Evolutionary conservation across 2,113 vertebrate genomes (phyloP), one percentile per base, ranked within the genome.

Genomic region (Setophaga coronata): DNA sequence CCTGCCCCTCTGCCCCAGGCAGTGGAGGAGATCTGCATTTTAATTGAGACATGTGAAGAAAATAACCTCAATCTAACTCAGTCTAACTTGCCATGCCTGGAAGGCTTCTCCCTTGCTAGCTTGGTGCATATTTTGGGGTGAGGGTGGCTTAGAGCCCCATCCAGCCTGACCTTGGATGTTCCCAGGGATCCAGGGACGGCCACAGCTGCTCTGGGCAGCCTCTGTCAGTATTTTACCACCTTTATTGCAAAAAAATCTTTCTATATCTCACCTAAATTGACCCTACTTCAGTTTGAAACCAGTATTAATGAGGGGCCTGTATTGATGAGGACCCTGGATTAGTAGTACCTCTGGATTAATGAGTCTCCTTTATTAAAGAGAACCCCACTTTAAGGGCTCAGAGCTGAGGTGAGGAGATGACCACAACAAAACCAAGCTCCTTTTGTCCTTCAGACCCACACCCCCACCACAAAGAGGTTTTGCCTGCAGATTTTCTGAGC

Each of bases 21-120:
- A 42, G 3, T n/a, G 64, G 29, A 74, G 54, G 58, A 93, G 31
- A 96, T 96, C 96, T 95, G 47, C 96, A 97, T 91, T 95, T 95
- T 95, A 97, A 97, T 96, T 95, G 89, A 96, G 95, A 94, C 67
- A 43, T 69, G 78, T 40, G 54, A 65, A 76, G 87, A 61, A 95
- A 95, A 82, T 84, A 51, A 95, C 83, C 74, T 76, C 87, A 64
- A 7, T 93, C 57, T 64, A 82, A 51, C 96, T 92, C 90, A 61
- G 8, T 31, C 72, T 69, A 45, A 36, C 72, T 78, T 14, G 47
- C 26, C 82, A 4, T 87, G 87, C 87, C 93, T 89, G 72, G 77
- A 69, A 94, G 95, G 80, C 34, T 84, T 89, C 81, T 93, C 51
- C 42, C 51, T 62, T 17, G 50, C 51, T 72, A 31, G 21, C 33